Percentiles rank a stretch among this genome's conserved stretches.
These are phyloP conservation scores for Apotomis betuletana DNA, from an alignment of 2,888 invertebrate genomes.

Conservation along the genomic window DNA sequence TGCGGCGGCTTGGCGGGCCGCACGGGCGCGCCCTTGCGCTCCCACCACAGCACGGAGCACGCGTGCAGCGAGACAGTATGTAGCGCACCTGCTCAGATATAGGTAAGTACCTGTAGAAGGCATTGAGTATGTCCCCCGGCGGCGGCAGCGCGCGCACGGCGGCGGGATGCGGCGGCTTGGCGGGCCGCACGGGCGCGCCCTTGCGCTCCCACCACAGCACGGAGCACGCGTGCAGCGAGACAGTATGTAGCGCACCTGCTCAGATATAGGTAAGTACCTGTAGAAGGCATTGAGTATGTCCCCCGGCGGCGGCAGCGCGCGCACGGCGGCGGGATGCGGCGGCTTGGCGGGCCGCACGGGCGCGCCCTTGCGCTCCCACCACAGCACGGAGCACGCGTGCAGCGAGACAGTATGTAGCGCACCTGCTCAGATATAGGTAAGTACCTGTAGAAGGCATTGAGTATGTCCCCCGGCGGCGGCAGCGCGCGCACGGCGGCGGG, in stretches of 20 bases:
- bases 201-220: slow-evolving; percentile 45
- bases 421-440: no score
- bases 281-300: slow-evolving; percentile 29
- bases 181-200: slow-evolving; percentile 49
- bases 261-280: background rate
- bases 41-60: no score
- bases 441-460: slow-evolving; percentile 29
- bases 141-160: slow-evolving; percentile 51
- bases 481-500: slow-evolving; percentile 58
- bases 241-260: no score
- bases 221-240: no score
- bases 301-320: slow-evolving; percentile 68
- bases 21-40: slow-evolving; percentile 54
- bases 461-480: slow-evolving; percentile 58
- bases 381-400: no score
- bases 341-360: no score
- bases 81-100: no score
- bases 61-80: no score
- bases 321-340: slow-evolving; percentile 44
- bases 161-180: no score
- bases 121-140: background rate
- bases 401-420: no score
- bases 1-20: no score
- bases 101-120: background rate
- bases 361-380: slow-evolving; percentile 54